phyloP scores from a whole-genome alignment of 1,140 invertebrate species.

The Megathymus violae region DNA sequence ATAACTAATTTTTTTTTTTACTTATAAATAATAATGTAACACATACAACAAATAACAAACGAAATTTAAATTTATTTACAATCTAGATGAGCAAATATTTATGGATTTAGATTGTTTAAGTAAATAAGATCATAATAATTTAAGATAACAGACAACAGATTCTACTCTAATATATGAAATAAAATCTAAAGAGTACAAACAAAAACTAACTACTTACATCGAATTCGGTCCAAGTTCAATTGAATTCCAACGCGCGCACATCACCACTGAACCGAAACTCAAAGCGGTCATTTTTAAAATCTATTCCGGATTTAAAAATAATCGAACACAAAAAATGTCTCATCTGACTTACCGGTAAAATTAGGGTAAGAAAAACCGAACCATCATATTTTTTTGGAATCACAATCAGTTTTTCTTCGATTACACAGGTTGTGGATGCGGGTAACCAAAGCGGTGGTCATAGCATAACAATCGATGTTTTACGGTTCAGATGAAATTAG shows the following conservation, averaged over 20 bases:
- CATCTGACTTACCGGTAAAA: slow-evolving; percentile 36
- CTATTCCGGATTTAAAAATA: slow-evolving; percentile 35
- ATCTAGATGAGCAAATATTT: no score
- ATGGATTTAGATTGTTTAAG: no score
- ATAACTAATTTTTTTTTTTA: no score
- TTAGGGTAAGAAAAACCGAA: slow-evolving; percentile 40
- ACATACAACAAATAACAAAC: no score
- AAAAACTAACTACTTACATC: slow-evolving; percentile 54
- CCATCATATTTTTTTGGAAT: slow-evolving; percentile 39
- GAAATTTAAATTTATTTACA: no score
- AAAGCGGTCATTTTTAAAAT: slow-evolving; percentile 26
- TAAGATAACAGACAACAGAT: background rate
- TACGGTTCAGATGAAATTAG: slow-evolving; percentile 59
- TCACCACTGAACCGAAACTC: slow-evolving; percentile 41
- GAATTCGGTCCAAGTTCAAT: slow-evolving; percentile 74
- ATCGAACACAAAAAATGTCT: slow-evolving; percentile 39
- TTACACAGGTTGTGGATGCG: slow-evolving; percentile 44
- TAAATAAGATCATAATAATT: background rate
- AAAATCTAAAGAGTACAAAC: slow-evolving; percentile 40
- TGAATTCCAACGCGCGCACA: slow-evolving; percentile 48
- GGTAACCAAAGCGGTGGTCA: slow-evolving; percentile 48
- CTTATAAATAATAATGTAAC: no score
- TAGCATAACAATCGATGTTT: slow-evolving; percentile 62
- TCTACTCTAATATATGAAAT: background rate
- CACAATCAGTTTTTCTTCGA: slow-evolving; percentile 44